Evolutionary conservation across 1,140 invertebrate genomes (phyloP), one percentile per base, ranked within the genome.

Genomic region (Paralvinella palmiformis): DNA sequence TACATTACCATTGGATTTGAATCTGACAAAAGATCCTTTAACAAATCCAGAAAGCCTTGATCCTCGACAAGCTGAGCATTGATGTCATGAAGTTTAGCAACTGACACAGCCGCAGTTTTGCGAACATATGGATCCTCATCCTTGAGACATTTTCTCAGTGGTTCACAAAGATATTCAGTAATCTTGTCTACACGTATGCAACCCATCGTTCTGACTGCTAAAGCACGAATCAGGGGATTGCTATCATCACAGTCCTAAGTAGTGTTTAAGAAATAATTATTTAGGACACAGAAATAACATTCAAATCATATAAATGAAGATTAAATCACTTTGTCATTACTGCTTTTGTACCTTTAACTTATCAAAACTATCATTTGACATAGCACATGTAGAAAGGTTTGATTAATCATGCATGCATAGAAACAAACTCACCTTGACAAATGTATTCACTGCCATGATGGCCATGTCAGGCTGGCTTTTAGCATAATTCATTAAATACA

Each of bases 401-500:
- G 10, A 48, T 20, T 48, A 2, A 20, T 48, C n/a, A 48, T 48
- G 10, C 44, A 3, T 48, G n/a, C 20, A 48, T 20, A 31, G 31
- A 56, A 50, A 56, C 27, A n/a, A 33, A 22, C 27, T 41, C 85
- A 95, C 93, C 88, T 98, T 99, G 53, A 99, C 97, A 85, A 99
- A 99, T 27, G 97, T 99, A 84, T 99, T 99, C 33, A 99, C 97
- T 37, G 97, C 97, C 95, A 99, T 98, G 63, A 99, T 99, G 58
- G 97, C 96, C 91, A 98, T 96, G 79, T 99, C 97, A 10, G 97
- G 97, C 81, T 99, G 97, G 71, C 93, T 98, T 81, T 99, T 99
- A 57, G 97, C 97, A 84, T 99, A 99, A 81, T 99, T 99, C 97
- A 99, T 99, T 61, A 99, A 82, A 79, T 99, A 99, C 22, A 99